A percentile compares a stretch with the other conserved stretches of the same genome.
These are phyloP conservation scores for Acanthurus leucopareius DNA, from an alignment of 2,797 vertebrate species.

Conservation along the genomic window DNA sequence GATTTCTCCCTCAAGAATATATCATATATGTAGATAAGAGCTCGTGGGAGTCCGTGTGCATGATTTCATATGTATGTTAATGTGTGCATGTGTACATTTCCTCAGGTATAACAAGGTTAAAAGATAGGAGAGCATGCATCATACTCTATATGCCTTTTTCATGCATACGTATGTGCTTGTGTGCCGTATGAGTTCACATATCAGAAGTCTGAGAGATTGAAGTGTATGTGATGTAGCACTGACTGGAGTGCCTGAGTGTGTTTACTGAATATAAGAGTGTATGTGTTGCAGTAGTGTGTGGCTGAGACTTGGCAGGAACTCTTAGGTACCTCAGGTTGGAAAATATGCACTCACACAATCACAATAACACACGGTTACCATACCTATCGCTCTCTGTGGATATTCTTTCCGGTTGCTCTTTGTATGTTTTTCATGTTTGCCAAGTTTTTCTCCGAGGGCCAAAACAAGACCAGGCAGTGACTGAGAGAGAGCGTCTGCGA, in stretches of 20 bases:
- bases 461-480: conserved; percentile 46
- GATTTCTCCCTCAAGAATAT: conserved; percentile 63
- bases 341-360: conserved; percentile 39
- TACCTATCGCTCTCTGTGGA: conserved; percentile 31
- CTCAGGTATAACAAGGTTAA: conserved; percentile 60
- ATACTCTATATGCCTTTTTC: conserved; percentile 41
- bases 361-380: conserved; percentile 41
- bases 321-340: conserved; percentile 34
- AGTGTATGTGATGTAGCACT: conserved; percentile 13
- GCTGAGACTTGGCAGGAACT: conserved; percentile 53
- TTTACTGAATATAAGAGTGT: conserved; percentile 52
- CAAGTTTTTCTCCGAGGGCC: conserved; percentile 44
- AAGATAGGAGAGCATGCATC: conserved; percentile 61
- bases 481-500: conserved; percentile 13
- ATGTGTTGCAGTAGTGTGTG: conserved; percentile 36
- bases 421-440: conserved; percentile 54
- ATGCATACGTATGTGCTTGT: conserved; percentile 43
- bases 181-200: conserved; percentile 49
- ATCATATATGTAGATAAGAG: conserved; percentile 58
- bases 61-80: conserved; percentile 69
- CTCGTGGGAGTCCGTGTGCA: conserved; percentile 35
- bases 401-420: conserved; percentile 26
- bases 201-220: conserved; percentile 55
- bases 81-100: conserved; percentile 66
- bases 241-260: conserved; percentile 55